A percentile compares a stretch with the other conserved stretches of the same genome.
Conservation (phyloP, 1,140 invertebrate species). For the Coenobita brevimanus region DNA sequence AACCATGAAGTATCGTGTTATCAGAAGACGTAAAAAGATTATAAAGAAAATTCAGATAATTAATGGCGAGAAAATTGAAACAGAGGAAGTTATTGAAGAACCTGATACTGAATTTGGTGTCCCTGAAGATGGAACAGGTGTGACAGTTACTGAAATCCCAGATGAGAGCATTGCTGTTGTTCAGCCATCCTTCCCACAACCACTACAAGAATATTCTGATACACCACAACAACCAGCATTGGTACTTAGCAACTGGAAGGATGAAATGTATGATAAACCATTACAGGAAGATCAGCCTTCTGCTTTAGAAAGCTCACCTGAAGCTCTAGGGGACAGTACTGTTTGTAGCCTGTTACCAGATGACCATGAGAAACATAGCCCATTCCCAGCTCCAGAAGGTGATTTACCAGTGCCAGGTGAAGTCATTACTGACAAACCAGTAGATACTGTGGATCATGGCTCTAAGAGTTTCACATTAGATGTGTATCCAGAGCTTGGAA, state of each 20-base stretch:
- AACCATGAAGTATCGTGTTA: conserved; percentile 38
- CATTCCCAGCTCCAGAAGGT: background rate
- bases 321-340: too few species aligned
- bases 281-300: background rate
- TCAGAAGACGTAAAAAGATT: conserved; percentile 30
- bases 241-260: background rate
- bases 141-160: conserved; percentile 76
- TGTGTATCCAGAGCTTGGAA: background rate
- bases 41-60: conserved; percentile 55
- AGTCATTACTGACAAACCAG: background rate
- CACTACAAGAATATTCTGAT: conserved; percentile 9
- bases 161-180: conserved; percentile 37
- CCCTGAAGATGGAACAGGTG: conserved; percentile 79
- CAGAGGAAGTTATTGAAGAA: conserved; percentile 65
- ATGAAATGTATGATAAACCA: background rate
- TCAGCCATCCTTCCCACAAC: background rate
- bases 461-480: background rate
- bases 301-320: too few species aligned
- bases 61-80: conserved; percentile 57
- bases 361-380: too few species aligned
- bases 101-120: conserved; percentile 74
- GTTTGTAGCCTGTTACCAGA: too few species aligned
- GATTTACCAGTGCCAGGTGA: conserved; percentile 1
- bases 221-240: background rate
- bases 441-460: background rate